A percentile compares a stretch with the other conserved stretches of the same genome.
phyloP scores from a whole-genome alignment of 2,113 vertebrate genomes.

The Acrocephalus kingi region DNA sequence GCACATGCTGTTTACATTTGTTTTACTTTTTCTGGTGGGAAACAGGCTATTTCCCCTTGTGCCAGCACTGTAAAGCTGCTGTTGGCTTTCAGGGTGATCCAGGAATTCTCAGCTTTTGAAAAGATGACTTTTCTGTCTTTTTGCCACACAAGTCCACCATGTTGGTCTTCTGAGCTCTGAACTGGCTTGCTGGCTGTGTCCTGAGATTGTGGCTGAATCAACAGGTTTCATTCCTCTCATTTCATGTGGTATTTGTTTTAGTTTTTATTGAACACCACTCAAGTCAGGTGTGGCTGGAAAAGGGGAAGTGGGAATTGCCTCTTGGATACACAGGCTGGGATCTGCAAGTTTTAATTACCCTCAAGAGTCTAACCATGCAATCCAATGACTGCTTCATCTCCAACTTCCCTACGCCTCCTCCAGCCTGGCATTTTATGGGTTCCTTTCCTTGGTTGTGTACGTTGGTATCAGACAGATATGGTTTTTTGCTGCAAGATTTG shows the following conservation, averaged over 20 bases:
- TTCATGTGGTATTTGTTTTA: neutral
- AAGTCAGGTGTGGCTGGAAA: neutral
- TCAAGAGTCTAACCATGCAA: neutral
- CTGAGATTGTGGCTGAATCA: neutral
- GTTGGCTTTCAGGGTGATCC: neutral
- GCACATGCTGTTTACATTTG: neutral
- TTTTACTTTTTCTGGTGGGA: neutral
- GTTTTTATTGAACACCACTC: neutral
- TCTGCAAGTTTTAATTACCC: neutral
- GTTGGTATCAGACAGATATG: neutral
- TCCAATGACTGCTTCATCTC: neutral
- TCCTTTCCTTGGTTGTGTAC: neutral
- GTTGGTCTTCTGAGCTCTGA: neutral
- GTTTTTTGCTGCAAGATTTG: neutral
- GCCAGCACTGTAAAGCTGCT: neutral
- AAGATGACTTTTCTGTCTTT: neutral
- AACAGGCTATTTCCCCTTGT: neutral
- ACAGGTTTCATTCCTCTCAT: neutral
- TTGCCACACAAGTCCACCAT: neutral
- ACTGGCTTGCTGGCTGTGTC: rapidly evolving
- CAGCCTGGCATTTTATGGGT: neutral
- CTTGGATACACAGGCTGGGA: neutral
- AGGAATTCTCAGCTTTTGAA: neutral
- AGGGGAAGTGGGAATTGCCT: constrained; percentile 7
- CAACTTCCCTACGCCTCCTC: neutral